Base-by-base conservation (phyloP, 1,140 invertebrate species). In the Rhyacophila brunnea region DNA sequence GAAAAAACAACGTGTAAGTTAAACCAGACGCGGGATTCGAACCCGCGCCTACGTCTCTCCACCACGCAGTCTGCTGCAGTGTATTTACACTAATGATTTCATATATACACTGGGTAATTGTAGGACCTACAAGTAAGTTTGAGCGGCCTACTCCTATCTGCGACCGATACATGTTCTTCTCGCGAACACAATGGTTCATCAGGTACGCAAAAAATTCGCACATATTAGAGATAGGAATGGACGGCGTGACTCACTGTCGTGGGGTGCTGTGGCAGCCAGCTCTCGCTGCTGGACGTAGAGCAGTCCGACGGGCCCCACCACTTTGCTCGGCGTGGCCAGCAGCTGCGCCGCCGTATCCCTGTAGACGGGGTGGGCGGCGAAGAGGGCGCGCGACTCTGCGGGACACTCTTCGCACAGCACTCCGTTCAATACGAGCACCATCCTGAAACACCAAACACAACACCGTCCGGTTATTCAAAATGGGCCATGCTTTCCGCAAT, bases 231-330 rank as follows among this genome's bases (percentile, higher is more conserved):
- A n/a, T n/a, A n/a, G n/a, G n/a, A n/a, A n/a, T n/a, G n/a, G n/a
- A n/a, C 34, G 34, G n/a, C n/a, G n/a, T n/a, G 20, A 86, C 87
- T 85, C 71, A 93, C 90, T 95, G 78, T 97, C 94, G 70, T 93
- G 89, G 17, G 93, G 92, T 40, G 89, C 82, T 3, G 92, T 93
- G 10, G 90, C 90, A 7, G 92, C 95, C 77, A 93, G 84, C 78
- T 98, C 95, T 69, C 94, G 80, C 72, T 96, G 93, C 42, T 83
- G 85, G 1, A 98, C 88, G 74, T 96, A 97, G 19, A 98, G 82
- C 10, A 96, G 80, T 1, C 92, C 91, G 19, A 88, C 84, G 0
- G 92, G 88, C 2, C 90, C 89, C 32, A 96, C 83, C 34, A 90
- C 84, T 76, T 92, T 87, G 38, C 86, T 82, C 10, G 87, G 87